Conservation (phyloP, 2,113 vertebrate genomes). For the Mus pahari region DNA sequence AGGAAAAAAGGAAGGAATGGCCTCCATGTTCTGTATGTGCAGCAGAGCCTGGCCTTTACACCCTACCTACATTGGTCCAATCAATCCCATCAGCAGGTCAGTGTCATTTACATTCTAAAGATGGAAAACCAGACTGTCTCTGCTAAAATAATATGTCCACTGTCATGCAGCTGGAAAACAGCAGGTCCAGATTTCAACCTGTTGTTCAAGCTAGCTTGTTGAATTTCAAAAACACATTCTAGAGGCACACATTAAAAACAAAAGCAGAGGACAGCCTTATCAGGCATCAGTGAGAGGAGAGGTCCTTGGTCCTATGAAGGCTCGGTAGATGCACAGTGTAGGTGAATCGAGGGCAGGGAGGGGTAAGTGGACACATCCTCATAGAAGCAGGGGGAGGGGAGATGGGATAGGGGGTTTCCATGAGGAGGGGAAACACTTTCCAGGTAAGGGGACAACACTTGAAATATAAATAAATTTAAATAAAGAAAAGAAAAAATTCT, state of each 20-base stretch:
- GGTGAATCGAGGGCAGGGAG: too few species aligned
- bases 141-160: neutral
- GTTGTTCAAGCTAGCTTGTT: neutral
- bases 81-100: neutral
- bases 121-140: neutral
- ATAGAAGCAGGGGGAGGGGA: too few species aligned
- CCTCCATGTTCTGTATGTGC: neutral
- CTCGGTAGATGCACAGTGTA: too few species aligned
- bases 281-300: too few species aligned
- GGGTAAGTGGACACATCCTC: too few species aligned
- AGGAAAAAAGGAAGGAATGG: neutral
- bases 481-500: too few species aligned
- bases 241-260: neutral
- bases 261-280: too few species aligned
- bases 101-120: neutral
- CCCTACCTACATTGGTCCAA: neutral
- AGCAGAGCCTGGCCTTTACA: neutral
- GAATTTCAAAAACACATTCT: slow-evolving; percentile 16
- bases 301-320: too few species aligned
- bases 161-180: neutral
- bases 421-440: too few species aligned
- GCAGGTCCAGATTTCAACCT: slow-evolving; percentile 26
- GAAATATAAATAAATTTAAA: too few species aligned
- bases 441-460: too few species aligned
- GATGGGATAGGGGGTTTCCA: too few species aligned